Conservation (phyloP, 2,797 vertebrate genomes). For the Hybognathus amarus region DNA sequence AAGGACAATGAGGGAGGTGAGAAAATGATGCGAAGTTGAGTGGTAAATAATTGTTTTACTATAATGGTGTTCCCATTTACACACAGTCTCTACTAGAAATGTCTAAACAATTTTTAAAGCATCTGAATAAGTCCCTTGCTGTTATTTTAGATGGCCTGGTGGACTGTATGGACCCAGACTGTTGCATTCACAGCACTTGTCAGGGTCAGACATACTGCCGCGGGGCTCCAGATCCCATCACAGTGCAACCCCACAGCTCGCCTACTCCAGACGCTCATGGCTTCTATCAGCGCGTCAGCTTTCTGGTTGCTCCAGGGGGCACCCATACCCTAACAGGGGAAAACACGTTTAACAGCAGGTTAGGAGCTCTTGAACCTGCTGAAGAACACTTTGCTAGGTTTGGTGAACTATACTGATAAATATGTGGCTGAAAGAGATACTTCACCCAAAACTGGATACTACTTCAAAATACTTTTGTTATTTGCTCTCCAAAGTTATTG, state of each 20-base stretch:
- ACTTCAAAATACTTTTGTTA: background rate
- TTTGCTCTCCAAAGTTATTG: background rate
- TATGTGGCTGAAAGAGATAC: background rate
- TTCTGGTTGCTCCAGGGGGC: constrained; percentile 90
- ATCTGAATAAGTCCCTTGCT: background rate
- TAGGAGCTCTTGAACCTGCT: constrained; percentile 60
- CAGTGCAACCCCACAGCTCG: constrained; percentile 67
- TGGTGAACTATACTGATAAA: background rate
- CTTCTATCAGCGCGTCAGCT: constrained; percentile 92
- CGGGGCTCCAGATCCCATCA: constrained; percentile 91
- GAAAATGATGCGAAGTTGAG: constrained; percentile 50
- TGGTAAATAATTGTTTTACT: background rate
- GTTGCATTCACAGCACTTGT: constrained; percentile 94
- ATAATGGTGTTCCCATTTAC: background rate
- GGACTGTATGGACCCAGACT: constrained; percentile 99
- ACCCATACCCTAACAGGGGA: constrained; percentile 91
- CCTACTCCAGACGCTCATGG: constrained; percentile 80
- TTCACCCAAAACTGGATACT: background rate
- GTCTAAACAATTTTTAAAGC: background rate
- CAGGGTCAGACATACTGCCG: constrained; percentile 93
- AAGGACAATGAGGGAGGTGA: constrained; percentile 99
- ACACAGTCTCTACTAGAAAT: background rate
- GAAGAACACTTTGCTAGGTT: background rate
- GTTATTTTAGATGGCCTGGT: constrained; percentile 88
- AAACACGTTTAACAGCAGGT: constrained; percentile 97